These are phyloP conservation scores for Acanthis flammea DNA, from an alignment of 2,797 vertebrate species.

Conservation along the genomic window DNA sequence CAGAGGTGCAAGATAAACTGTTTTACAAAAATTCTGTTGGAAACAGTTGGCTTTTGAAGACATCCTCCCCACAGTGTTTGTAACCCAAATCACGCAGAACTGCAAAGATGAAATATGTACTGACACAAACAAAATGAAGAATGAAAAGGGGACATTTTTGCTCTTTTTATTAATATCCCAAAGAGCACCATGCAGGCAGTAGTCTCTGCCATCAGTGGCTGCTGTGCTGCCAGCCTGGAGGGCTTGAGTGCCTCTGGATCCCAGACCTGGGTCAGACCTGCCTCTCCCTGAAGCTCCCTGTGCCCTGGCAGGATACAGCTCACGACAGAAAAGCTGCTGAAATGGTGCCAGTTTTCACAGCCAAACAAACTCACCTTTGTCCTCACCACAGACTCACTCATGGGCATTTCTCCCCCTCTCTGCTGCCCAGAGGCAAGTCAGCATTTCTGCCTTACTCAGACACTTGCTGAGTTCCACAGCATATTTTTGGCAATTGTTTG, in stretches of 20 bases:
- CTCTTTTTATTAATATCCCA: background rate
- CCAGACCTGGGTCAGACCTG: background rate
- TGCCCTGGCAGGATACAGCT: background rate
- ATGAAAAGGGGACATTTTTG: background rate
- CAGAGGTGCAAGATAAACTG: background rate
- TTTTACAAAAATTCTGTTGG: background rate
- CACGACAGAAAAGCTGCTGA: background rate
- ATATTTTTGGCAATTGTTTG: background rate
- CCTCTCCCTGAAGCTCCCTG: background rate
- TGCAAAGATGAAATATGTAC: background rate
- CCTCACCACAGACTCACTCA: background rate
- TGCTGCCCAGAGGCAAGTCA: background rate
- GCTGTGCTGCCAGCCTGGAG: background rate
- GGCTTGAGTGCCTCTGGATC: background rate
- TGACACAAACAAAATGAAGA: background rate
- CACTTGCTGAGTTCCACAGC: background rate
- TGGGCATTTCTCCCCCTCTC: background rate
- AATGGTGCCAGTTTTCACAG: background rate
- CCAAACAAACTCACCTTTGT: constrained; percentile 46
- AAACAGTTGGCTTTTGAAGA: background rate
- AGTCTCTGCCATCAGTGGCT: background rate
- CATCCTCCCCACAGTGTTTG: accelerated
- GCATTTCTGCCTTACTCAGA: background rate
- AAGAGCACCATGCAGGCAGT: background rate
- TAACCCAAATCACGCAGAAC: background rate